phyloP scores from a whole-genome alignment of 2,113 vertebrate species.

The Origma solitaria region DNA sequence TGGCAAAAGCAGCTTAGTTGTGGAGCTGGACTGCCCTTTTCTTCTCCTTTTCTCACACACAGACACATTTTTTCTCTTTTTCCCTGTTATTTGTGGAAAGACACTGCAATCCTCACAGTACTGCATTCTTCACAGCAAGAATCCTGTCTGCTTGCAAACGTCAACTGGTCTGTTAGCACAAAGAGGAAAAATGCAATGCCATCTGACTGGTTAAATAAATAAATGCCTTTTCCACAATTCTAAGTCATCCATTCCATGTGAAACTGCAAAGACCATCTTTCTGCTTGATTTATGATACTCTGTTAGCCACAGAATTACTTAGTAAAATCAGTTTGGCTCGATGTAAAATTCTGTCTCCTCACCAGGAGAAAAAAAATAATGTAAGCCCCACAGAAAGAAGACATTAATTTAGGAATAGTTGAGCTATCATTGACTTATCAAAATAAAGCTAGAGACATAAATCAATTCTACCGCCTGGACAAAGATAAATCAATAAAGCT shows the following conservation, averaged over 20 bases:
- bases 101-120: not conserved
- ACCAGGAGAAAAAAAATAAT: not conserved
- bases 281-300: constrained; percentile 65
- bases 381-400: constrained; percentile 60
- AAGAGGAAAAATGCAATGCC: constrained; percentile 9
- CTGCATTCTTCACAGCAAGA: constrained; percentile 8
- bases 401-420: constrained; percentile 79
- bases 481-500: constrained; percentile 81
- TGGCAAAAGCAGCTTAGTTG: not conserved
- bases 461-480: constrained; percentile 68
- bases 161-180: constrained; percentile 12
- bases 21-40: not conserved
- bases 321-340: constrained; percentile 65
- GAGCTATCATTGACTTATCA: constrained; percentile 82
- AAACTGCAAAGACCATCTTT: constrained; percentile 38
- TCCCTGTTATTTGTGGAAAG: not conserved
- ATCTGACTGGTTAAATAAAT: constrained; percentile 63
- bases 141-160: constrained; percentile 15
- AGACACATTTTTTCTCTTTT: not conserved
- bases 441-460: constrained; percentile 75
- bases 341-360: constrained; percentile 54
- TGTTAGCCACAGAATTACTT: constrained; percentile 66
- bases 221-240: constrained; percentile 57
- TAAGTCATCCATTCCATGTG: constrained; percentile 24
- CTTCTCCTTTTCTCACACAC: not conserved